Evolutionary conservation across 2,113 vertebrate species (phyloP).

Genomic region (Nettapus auritus): DNA sequence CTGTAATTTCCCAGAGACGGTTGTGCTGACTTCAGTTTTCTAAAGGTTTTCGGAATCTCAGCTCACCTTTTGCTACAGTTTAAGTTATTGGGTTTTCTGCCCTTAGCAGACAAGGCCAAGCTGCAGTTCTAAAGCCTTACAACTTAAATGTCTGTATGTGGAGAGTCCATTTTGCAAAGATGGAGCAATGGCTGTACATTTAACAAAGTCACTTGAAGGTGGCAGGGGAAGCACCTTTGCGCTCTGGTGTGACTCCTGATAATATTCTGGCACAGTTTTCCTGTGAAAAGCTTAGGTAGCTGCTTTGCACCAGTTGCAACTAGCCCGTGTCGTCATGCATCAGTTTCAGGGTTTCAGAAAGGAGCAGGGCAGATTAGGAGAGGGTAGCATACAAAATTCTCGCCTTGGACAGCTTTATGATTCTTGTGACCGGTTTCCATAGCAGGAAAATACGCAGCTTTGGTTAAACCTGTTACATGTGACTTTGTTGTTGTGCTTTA

Average conservation of each 20-base stretch:
- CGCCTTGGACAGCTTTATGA: slow-evolving; percentile 27
- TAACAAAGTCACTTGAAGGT: neutral
- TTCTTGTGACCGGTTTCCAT: slow-evolving; percentile 59
- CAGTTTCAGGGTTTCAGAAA: slow-evolving; percentile 29
- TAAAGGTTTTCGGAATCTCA: neutral
- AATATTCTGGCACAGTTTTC: neutral
- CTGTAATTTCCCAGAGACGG: neutral
- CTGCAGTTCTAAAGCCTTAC: neutral
- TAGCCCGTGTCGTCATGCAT: neutral
- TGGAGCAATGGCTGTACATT: neutral
- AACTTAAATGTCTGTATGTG: neutral
- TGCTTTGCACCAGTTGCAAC: slow-evolving; percentile 16
- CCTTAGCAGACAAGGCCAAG: neutral
- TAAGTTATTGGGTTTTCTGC: neutral
- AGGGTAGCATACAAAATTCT: neutral
- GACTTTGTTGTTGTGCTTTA: slow-evolving; percentile 9
- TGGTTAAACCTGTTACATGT: slow-evolving; percentile 42
- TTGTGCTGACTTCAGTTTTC: neutral
- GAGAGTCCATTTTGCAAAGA: neutral
- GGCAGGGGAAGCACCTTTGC: neutral
- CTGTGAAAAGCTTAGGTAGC: slow-evolving; percentile 14
- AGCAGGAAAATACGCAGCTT: slow-evolving; percentile 28
- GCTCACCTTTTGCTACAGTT: neutral
- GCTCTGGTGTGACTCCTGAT: neutral
- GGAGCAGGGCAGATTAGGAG: slow-evolving; percentile 41